Conservation (phyloP, 2,113 vertebrate species). For the rat (Rattus norvegicus) region DNA sequence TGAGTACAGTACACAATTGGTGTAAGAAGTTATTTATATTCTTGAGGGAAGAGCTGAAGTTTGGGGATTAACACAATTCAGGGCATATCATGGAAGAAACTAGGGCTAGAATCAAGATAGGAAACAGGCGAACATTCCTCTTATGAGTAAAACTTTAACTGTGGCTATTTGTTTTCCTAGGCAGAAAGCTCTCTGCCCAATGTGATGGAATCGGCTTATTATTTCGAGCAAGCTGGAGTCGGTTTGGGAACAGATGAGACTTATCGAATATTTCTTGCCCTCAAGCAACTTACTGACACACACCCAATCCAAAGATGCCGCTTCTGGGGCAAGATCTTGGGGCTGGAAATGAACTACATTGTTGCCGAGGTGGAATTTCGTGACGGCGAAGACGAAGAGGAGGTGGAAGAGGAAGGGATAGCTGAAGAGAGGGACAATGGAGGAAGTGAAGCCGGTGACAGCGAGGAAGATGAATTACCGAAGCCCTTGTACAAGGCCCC, state of each 20-base stretch:
- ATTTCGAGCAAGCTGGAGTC: constrained; percentile 95
- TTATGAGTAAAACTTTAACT: constrained; percentile 62
- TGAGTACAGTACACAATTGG: neutral
- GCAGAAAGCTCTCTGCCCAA: constrained; percentile 90
- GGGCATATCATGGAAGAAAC: constrained; percentile 17
- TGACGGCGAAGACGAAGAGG: constrained; percentile 91
- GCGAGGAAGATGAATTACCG: constrained; percentile 83
- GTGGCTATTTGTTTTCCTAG: constrained; percentile 80
- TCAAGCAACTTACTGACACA: constrained; percentile 91
- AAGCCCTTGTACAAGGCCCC: constrained; percentile 89
- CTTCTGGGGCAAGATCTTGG: constrained; percentile 97
- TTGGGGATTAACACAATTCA: neutral
- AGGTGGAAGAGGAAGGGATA: constrained; percentile 82
- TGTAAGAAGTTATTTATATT: neutral
- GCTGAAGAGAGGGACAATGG: constrained; percentile 72
- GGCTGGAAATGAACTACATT: constrained; percentile 91
- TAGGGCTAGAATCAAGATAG: neutral
- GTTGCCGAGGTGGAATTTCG: constrained; percentile 92
- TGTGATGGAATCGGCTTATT: constrained; percentile 92
- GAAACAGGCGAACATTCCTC: neutral
- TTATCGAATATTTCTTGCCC: constrained; percentile 92
- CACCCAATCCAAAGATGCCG: constrained; percentile 91
- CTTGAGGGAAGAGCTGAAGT: neutral
- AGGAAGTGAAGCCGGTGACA: constrained; percentile 74
- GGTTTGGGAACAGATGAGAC: constrained; percentile 92